Conservation (phyloP, 1,140 invertebrate genomes). For the Plodia interpunctella region DNA sequence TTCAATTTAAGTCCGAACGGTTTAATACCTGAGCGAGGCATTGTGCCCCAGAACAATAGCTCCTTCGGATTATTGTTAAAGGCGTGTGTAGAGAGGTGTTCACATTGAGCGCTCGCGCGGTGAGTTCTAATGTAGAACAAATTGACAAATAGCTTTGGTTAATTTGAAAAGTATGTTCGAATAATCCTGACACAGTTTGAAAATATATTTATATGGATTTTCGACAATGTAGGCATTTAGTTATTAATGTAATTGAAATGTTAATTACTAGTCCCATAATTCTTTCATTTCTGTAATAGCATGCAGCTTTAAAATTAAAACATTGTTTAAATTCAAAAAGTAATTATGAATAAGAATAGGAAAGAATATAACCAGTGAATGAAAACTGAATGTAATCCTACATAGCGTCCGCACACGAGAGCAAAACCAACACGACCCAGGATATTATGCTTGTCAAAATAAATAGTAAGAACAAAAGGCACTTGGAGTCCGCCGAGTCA, state of each 20-base stretch:
- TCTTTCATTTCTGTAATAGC: too few species aligned
- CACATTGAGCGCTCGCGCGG: background rate
- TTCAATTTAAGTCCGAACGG: slow-evolving; percentile 12
- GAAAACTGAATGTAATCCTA: too few species aligned
- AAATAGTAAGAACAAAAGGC: background rate
- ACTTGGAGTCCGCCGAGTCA: background rate
- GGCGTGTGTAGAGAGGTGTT: background rate
- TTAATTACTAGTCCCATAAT: too few species aligned
- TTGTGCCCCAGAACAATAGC: slow-evolving; percentile 5
- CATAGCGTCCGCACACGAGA: background rate
- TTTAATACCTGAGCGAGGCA: slow-evolving; percentile 10
- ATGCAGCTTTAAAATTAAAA: too few species aligned
- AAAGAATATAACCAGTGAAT: too few species aligned
- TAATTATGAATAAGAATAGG: too few species aligned
- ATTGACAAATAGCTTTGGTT: background rate
- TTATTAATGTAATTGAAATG: too few species aligned
- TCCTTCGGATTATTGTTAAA: slow-evolving; percentile 8
- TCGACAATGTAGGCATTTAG: too few species aligned
- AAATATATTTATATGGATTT: too few species aligned
- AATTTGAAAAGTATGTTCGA: background rate
- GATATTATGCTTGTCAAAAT: background rate
- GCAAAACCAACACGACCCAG: background rate
- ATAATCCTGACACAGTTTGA: too few species aligned
- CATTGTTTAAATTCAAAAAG: too few species aligned
- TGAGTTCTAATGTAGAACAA: background rate